phyloP scores from a whole-genome alignment of 1,140 invertebrate species.

The Heliconius nattereri region DNA sequence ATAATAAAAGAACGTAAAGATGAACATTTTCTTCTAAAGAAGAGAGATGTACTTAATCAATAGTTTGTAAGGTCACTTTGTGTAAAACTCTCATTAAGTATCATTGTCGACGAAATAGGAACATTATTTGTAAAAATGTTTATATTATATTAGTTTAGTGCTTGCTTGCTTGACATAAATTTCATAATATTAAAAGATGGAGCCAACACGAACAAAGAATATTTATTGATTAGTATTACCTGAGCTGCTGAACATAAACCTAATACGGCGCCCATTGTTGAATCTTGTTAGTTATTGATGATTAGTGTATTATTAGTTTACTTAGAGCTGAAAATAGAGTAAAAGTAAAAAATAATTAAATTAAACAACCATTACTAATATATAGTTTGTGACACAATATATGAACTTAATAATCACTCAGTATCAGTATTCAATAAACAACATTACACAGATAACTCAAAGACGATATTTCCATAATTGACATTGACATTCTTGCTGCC shows the following conservation, averaged over 20 bases:
- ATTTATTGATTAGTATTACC: slow-evolving; percentile 68
- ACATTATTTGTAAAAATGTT: neutral
- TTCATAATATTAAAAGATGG: neutral
- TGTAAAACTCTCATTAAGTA: neutral
- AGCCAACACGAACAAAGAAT: slow-evolving; percentile 25
- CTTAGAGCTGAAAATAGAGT: neutral
- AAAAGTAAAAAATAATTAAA: slow-evolving; percentile 4
- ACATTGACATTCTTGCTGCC: neutral
- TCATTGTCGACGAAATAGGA: neutral
- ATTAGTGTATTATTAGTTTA: neutral
- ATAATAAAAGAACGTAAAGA: neutral
- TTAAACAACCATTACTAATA: slow-evolving; percentile 25
- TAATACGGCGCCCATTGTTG: slow-evolving; percentile 83
- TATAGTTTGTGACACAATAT: slow-evolving; percentile 7
- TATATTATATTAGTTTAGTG: neutral
- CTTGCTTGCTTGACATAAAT: neutral
- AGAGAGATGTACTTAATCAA: neutral
- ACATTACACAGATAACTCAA: neutral
- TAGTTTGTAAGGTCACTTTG: neutral
- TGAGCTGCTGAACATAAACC: slow-evolving; percentile 85
- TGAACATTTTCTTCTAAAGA: neutral
- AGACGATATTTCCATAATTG: neutral
- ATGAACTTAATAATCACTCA: neutral
- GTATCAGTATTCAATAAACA: neutral
- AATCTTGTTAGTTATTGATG: neutral